phyloP scores from a whole-genome alignment of 53 echinoderm and acorn worm genomes.

The Pentamera pediparva region DNA sequence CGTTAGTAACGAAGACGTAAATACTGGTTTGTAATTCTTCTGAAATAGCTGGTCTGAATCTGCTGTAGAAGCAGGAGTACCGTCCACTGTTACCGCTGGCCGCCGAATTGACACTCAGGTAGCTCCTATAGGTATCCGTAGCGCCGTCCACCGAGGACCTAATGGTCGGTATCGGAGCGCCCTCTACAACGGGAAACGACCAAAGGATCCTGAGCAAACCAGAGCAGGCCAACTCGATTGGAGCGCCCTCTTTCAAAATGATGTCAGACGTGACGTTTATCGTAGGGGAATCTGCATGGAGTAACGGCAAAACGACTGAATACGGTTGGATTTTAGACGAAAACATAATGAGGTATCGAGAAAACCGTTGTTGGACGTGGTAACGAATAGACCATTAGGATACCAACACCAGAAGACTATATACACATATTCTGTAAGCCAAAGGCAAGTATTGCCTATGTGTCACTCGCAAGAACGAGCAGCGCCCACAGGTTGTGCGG shows the following conservation, averaged over 20 bases:
- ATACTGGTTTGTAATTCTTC: conserved; percentile 5
- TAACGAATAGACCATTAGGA: no score
- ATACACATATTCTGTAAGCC: no score
- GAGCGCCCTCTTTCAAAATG: not conserved
- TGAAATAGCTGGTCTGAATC: not conserved
- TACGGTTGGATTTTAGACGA: no score
- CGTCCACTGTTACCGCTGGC: not conserved
- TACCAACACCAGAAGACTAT: no score
- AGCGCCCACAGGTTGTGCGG: no score
- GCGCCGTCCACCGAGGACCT: not conserved
- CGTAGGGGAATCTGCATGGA: not conserved
- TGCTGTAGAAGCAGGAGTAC: conserved; percentile 18
- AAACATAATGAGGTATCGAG: no score
- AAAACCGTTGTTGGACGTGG: no score
- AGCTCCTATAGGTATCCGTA: not conserved
- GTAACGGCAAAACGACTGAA: no score
- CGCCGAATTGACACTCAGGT: not conserved
- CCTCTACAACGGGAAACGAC: conserved; percentile 12
- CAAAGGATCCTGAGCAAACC: conserved; percentile 16
- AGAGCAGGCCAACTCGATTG: conserved; percentile 1
- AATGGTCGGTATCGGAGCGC: not conserved
- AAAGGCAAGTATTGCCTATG: no score
- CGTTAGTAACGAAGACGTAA: not conserved
- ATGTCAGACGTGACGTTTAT: conserved; percentile 3
- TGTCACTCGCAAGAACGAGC: no score